Evolutionary conservation across 2,888 invertebrate genomes (phyloP).

Genomic region (Chalcosyrphus nemorum): DNA sequence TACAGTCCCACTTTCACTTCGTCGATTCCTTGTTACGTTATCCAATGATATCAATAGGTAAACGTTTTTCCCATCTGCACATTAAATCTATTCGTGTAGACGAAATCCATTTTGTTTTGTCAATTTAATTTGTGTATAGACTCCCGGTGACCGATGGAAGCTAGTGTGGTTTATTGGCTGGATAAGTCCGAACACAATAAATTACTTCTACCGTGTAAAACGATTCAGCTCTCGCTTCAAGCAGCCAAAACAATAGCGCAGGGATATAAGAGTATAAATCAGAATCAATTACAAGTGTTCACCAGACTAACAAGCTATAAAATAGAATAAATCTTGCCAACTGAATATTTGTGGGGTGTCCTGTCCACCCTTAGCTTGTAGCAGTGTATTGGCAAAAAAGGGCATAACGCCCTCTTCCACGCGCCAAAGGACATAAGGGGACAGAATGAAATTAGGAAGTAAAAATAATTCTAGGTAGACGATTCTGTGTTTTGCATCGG

Average conservation of each 20-base stretch:
- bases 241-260: not conserved
- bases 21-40: too few relatives aligned
- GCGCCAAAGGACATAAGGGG: too few relatives aligned
- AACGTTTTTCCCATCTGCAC: not conserved
- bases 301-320: conserved; percentile 4
- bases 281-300: conserved; percentile 5
- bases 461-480: too few relatives aligned
- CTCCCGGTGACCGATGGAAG: not conserved
- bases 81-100: not conserved
- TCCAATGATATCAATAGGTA: too few relatives aligned
- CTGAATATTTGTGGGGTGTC: not conserved
- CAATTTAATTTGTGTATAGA: conserved; percentile 2
- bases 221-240: not conserved
- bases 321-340: conserved; percentile 2
- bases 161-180: not conserved
- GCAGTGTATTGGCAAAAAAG: not conserved
- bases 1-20: too few relatives aligned
- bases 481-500: too few relatives aligned
- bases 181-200: not conserved
- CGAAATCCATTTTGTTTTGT: not conserved
- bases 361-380: not conserved
- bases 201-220: conserved; percentile 6
- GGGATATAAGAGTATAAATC: not conserved
- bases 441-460: too few relatives aligned
- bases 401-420: not conserved